Percentiles rank a stretch among this genome's conserved stretches.
Conservation (phyloP, 1,140 invertebrate genomes). For the Orchestia grillus region DNA sequence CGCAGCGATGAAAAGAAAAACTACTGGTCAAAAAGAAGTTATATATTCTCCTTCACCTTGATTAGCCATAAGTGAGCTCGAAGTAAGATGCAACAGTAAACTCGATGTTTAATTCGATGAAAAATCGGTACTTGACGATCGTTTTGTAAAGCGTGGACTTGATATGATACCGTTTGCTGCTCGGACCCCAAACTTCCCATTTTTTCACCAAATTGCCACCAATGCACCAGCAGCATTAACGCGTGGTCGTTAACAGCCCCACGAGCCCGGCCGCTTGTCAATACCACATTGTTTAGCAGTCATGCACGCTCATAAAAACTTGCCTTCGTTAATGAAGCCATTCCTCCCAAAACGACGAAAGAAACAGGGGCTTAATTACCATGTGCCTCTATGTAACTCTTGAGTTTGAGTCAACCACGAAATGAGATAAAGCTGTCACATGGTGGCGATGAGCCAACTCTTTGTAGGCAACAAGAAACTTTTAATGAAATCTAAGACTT, state of each 20-base stretch:
- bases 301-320: neutral
- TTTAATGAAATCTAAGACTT: neutral
- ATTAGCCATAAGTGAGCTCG: no score
- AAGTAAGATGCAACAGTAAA: no score
- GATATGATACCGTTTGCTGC: neutral
- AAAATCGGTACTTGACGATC: neutral
- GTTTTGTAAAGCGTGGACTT: neutral
- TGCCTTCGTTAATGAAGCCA: neutral
- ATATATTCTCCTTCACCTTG: neutral
- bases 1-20: neutral
- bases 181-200: neutral
- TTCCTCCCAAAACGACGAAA: neutral
- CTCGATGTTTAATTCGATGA: no score
- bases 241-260: neutral
- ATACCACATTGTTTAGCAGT: neutral
- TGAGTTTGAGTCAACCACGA: neutral
- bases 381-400: neutral
- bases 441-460: neutral
- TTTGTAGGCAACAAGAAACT: neutral
- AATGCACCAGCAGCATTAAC: neutral
- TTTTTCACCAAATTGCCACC: neutral
- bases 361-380: neutral
- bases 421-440: neutral
- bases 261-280: neutral
- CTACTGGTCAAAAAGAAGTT: neutral